Evolutionary conservation across 2,888 invertebrate species (phyloP), one percentile per base, ranked within the genome.

Genomic region (Galerucella nymphaeae): DNA sequence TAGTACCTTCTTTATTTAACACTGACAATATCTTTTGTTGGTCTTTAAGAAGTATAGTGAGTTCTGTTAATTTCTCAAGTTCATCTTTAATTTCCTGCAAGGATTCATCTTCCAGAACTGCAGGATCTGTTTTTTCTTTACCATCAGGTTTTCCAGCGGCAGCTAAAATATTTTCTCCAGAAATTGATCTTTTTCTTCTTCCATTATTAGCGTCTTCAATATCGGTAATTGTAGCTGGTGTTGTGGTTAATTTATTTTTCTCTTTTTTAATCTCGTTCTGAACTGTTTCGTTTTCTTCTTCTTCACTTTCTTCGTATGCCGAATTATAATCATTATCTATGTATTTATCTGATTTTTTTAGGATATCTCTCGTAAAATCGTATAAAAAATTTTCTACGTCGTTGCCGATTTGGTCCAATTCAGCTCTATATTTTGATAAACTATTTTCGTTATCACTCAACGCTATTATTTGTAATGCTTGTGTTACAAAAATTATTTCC

Each of bases 301-400:
- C 13, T 14, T 13, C 58, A 45, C 48, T 18, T 16, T 59, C 68
- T 38, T 30, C 10, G 45, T 20, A 41, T 61, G 16, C 38, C 6
- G 30, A 23, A 53, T 30, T 20, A 30, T 68, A 42, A 48, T 61
- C 59, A 58, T n/a, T 20, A 55, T 55, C 20, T 4, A 61, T 18
- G 23, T 58, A 53, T n/a, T n/a, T 16, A 42, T 58, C 58, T 2
- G 65, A 18, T 23, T 58, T 59, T 38, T 59, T 58, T 11, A 66
- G 6, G 14, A 71, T 18, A 23, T 58, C 70, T 45, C 61, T 65
- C 11, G 65, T 50, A 18, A 65, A n/a, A 42, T 71, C 72, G 62
- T 61, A 72, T 14, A 66, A 18, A 10, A 74, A 69, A 55, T 74
- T 72, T 59, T 74, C 74, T 23, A 74, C 48, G 55, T 72, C 68